Conservation (phyloP, 1,140 invertebrate genomes). For the Megalonaias nervosa region DNA sequence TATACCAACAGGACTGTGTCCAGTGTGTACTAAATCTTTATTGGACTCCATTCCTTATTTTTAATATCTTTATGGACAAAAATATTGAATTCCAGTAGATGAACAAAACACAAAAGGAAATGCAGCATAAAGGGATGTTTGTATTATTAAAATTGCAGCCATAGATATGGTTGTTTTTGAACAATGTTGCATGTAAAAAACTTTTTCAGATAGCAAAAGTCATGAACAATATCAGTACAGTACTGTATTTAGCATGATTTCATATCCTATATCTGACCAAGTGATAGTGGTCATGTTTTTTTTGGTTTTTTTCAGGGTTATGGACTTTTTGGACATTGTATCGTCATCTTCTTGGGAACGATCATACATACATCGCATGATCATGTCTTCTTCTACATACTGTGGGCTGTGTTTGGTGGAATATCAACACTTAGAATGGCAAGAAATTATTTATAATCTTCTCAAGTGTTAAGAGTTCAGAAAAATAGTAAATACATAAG, state of each 20-base stretch:
- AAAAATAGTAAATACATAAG: too few species aligned
- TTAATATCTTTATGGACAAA: too few species aligned
- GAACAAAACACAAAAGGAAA: too few species aligned
- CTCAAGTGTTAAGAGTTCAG: neutral
- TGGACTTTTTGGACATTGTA: conserved; percentile 69
- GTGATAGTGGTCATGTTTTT: neutral
- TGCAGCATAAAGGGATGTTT: too few species aligned
- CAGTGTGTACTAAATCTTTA: too few species aligned
- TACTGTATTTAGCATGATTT: neutral
- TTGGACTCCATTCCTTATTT: too few species aligned
- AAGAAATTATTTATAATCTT: conserved; percentile 9
- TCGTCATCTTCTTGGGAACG: conserved; percentile 69
- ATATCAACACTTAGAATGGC: conserved; percentile 69
- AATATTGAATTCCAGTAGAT: too few species aligned
- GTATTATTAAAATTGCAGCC: neutral
- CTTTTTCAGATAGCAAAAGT: neutral
- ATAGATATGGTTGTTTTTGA: neutral
- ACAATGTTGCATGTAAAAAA: neutral
- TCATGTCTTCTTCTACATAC: conserved; percentile 70
- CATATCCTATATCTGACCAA: neutral
- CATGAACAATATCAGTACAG: neutral
- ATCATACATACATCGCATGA: conserved; percentile 69
- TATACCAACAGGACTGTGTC: too few species aligned
- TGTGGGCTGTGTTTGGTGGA: conserved; percentile 70
- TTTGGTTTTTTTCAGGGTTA: conserved; percentile 67